Evolutionary conservation across 1,140 invertebrate species (phyloP).

Genomic region (Sitobion miscanthi): DNA sequence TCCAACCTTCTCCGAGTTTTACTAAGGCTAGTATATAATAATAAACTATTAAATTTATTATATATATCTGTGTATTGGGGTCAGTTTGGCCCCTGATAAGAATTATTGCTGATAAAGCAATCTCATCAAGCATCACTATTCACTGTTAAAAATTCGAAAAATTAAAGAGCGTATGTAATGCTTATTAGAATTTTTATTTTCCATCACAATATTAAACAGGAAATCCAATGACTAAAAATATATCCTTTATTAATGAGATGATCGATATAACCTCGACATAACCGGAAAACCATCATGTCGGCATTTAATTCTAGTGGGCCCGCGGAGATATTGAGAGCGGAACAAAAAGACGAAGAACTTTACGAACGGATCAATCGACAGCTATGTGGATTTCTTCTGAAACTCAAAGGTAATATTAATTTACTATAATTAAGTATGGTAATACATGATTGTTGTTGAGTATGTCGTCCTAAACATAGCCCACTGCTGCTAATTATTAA

Average conservation of each 20-base stretch:
- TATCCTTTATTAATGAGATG: neutral
- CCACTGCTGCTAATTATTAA: neutral
- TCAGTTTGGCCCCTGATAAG: too few species aligned
- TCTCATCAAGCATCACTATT: neutral
- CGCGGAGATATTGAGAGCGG: conserved; percentile 57
- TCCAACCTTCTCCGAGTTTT: too few species aligned
- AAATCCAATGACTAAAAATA: neutral
- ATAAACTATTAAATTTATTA: too few species aligned
- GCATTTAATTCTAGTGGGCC: conserved; percentile 52
- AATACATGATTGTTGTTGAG: neutral
- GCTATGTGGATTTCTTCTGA: conserved; percentile 53
- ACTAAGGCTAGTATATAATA: too few species aligned
- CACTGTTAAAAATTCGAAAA: neutral
- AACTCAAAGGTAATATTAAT: conserved; percentile 46
- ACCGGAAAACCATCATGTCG: conserved; percentile 31
- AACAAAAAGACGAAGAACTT: conserved; percentile 58
- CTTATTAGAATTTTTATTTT: neutral
- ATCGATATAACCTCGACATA: neutral
- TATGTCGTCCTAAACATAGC: neutral
- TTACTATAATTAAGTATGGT: neutral
- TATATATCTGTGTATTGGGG: too few species aligned
- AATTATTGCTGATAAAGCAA: too few species aligned
- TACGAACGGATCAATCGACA: conserved; percentile 49
- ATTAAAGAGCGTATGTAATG: neutral
- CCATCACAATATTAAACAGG: neutral